A percentile compares a stretch with the other conserved stretches of the same genome.
Conservation (phyloP, 2,888 invertebrate genomes). For the Caenorhabditis macrosperma region DNA sequence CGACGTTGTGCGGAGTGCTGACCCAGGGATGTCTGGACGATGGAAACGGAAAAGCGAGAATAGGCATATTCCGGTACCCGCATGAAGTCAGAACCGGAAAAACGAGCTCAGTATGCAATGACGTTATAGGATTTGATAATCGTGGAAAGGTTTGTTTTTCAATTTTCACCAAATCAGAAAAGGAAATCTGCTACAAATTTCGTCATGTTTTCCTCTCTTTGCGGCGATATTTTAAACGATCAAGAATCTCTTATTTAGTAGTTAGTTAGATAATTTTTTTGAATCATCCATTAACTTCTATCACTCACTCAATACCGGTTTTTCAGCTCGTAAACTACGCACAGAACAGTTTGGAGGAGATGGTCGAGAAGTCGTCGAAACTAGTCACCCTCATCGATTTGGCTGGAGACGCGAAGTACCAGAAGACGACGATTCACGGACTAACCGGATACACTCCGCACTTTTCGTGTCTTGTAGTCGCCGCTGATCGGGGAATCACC, state of each 20-base stretch:
- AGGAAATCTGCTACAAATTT: too few species aligned
- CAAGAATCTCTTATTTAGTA: too few species aligned
- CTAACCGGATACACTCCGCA: conserved; percentile 81
- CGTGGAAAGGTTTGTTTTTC: conserved; percentile 75
- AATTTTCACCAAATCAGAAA: too few species aligned
- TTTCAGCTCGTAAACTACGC: conserved; percentile 76
- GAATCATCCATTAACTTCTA: not conserved
- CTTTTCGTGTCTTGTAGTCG: conserved; percentile 86
- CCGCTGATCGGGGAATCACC: conserved; percentile 84
- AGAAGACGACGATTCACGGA: conserved; percentile 94
- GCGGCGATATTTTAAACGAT: too few species aligned
- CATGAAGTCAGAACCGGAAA: conserved; percentile 96
- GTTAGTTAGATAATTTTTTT: too few species aligned
- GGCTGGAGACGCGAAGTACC: conserved; percentile 95
- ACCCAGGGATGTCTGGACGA: conserved; percentile 97
- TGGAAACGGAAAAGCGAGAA: conserved; percentile 89
- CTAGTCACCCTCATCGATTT: conserved; percentile 95
- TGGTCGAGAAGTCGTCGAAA: conserved; percentile 93
- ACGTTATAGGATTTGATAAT: conserved; percentile 91
- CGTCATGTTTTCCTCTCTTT: too few species aligned
- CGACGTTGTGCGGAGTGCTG: conserved; percentile 93
- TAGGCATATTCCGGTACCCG: conserved; percentile 92
- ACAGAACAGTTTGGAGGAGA: conserved; percentile 83
- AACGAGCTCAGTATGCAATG: conserved; percentile 92
- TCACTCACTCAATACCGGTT: not conserved